Base-by-base conservation (phyloP, 2,797 vertebrate species). In the Sibirionetta formosa region DNA sequence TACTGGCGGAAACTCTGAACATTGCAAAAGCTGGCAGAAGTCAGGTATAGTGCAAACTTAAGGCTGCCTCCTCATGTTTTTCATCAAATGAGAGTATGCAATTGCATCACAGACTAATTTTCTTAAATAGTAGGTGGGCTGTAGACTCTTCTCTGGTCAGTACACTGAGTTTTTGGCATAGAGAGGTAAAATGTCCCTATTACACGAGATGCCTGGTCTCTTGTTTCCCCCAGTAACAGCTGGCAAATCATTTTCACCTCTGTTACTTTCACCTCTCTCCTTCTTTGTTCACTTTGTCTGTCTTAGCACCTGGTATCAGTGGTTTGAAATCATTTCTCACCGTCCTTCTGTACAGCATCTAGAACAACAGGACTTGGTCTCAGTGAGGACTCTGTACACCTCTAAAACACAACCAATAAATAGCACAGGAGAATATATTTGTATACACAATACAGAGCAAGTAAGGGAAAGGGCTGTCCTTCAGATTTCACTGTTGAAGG, bases 11-110 rank as follows among this genome's bases (percentile, higher is more conserved):
- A 85, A 81, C n/a, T 42, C 58, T 71, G 82, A 82, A 72, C 23
- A 38, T 33, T 79, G 33, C 46, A 92, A 93, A 92, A 63, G 53
- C 54, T 65, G 86, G 40, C 40, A 57, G 70, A 93, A 90, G 63
- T 82, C 69, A 78, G 33, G 44, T 29, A 64, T 31, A 60, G 42
- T 56, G 54, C 22, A 83, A 86, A 69, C 29, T 33, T 91, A 71
- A 75, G 93, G 50, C 72, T 69, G 40, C 42, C 60, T 75, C 60
- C 56, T 95, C 2, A 0, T 70, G 42, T 53, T 82, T 94, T 92
- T 70, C 3, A 5, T 72, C 58, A 82, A 88, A 22, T 75, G 27
- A 58, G 14, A 88, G 56, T 27, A 51, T 83, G 42, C 46, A 83
- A 63, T 40, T 84, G 27, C 51, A 88, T 38, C 66, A 69, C 14